Conservation (phyloP, 2,797 vertebrate genomes). For the Alcedo atthis region DNA sequence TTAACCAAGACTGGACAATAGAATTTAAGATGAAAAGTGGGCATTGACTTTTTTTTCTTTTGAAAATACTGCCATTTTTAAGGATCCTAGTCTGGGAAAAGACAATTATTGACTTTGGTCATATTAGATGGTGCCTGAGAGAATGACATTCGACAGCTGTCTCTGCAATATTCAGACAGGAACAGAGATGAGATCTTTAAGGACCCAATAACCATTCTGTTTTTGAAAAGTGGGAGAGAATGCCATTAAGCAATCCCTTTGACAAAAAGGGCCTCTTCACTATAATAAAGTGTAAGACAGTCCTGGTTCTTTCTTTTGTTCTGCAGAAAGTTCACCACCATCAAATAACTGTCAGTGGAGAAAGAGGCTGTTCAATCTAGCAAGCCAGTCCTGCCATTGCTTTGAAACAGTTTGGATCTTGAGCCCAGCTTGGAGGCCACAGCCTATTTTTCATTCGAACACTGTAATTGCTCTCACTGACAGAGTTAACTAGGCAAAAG, state of each 20-base stretch:
- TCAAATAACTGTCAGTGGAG: not conserved
- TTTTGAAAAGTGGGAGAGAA: not conserved
- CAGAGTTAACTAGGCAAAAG: conserved; percentile 17
- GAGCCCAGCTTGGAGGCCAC: not conserved
- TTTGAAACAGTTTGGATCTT: not conserved
- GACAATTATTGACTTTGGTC: conserved; percentile 11
- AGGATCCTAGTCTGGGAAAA: not conserved
- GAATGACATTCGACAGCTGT: not conserved
- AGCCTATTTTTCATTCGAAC: not conserved
- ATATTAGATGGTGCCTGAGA: conserved; percentile 2
- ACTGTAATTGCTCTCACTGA: not conserved
- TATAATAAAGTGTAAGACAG: not conserved
- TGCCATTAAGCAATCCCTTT: not conserved
- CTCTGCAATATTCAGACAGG: not conserved
- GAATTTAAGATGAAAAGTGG: not conserved
- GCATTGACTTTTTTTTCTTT: not conserved
- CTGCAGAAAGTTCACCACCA: not conserved
- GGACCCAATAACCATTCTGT: not conserved
- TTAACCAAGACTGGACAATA: not conserved
- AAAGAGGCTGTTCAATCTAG: not conserved
- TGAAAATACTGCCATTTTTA: not conserved
- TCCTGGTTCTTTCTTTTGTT: not conserved
- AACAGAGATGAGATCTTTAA: not conserved
- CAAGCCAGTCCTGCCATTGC: not conserved
- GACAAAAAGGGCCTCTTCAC: not conserved